Evolutionary conservation across 2,888 invertebrate species (phyloP), one percentile per base, ranked within the genome.

Genomic region (Julus scandinavius): DNA sequence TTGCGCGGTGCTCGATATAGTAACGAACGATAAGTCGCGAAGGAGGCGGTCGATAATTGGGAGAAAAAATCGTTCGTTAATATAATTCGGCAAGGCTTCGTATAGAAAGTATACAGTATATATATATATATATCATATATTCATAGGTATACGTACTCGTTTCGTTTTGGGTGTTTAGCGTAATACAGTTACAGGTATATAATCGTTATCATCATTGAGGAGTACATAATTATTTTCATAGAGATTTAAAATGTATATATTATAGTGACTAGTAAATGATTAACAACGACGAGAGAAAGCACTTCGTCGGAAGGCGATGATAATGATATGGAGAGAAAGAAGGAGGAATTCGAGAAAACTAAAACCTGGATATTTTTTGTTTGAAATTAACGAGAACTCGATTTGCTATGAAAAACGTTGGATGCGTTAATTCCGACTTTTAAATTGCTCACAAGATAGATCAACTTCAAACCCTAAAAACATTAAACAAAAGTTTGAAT

Each of bases 171-270:
- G 63, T 63, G n/a, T 7, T 63, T 63, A 63, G 63, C 63, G 9
- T 63, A 63, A 63, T 63, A 63, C 63, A 20, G 20, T 63, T 63
- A 20, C 20, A 63, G 63, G 63, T 63, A 63, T 63, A 54, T 54
- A 4, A 54, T 54, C 17, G 17, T 54, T 54, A 54, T 13, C 54
- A 17, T 54, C 54, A 54, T 54, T 15, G 13, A 17, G 15, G 54
- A 54, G n/a, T 20, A n/a, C 63, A n/a, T 20, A n/a, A 63, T 63
- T 45, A 20, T 63, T 20, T 29, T 63, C n/a, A 20, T 63, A 63
- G 20, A 63, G 63, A n/a, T 63, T 63, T 63, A 17, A 63, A 20
- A 63, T 63, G n/a, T 63, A 63, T 63, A 63, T 63, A 63, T 63
- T 63, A 63, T 20, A 20, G 63, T 63, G 63, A 63, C 63, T 63